Evolutionary conservation across 1,140 invertebrate species (phyloP), one percentile per base, ranked within the genome.

Genomic region (Odontomachus brunneus): DNA sequence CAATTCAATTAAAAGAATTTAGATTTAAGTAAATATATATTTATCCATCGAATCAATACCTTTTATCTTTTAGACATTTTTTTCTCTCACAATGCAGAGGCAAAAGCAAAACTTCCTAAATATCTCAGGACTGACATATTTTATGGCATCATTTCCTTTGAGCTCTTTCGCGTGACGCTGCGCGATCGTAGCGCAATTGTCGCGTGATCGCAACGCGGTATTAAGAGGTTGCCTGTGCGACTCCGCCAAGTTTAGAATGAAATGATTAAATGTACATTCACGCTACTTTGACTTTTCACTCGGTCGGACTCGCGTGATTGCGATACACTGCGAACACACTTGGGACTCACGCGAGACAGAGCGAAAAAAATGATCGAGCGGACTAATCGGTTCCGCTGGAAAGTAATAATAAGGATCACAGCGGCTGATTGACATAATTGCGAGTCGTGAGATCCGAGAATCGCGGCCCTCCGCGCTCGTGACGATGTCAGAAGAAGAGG

Each of bases 211-310:
- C 22, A 29, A 49, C 3, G 0, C 15, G 15, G 38, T 19, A 22
- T 33, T 51, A 29, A 14, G 49, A 33, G 15, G 29, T 51, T 38
- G 24, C 14, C 48, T 24, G 4, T 76, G 12, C 22, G 38, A 2
- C 33, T 65, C n/a, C 26, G 17, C 0, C n/a, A 51, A 29, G 48
- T 49, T 49, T 15, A 49, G 22, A 65, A 2, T 38, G 7, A 29
- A 76, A 76, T 38, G 33, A 53, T 49, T n/a, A 15, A 51, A 33
- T 38, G 11, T 53, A 12, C 29, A 17, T 73, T 74, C 59, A 65
- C 29, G 14, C 26, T 49, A 38, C 29, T 38, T 53, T 14, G 4
- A 22, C 9, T 65, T 33, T 53, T 66, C 38, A 38, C 62, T 24
- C 29, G 29, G 29, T 4, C 33, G 24, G 44, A 60, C 12, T 76